Evolutionary conservation across 2,888 invertebrate genomes (phyloP), one percentile per base, ranked within the genome.

Genomic region (Drosophila testacea): DNA sequence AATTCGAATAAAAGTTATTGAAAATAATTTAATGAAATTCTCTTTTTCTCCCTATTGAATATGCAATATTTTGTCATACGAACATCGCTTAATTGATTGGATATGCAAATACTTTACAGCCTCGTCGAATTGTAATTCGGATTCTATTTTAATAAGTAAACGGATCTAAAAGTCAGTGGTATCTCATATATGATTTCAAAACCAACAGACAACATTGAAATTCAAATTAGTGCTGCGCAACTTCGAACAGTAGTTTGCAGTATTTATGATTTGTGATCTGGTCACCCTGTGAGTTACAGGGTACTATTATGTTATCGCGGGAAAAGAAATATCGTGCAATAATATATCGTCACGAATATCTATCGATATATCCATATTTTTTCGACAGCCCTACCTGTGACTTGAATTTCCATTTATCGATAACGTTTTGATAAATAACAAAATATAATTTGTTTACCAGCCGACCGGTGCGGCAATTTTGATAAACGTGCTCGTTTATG

Each of bases 381-480:
- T 16, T 16, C 16, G 16, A 16, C 22, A 22, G 22, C 22, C 22
- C 22, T 22, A 22, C 22, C 22, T 22, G 22, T 22, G 22, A 1
- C 22, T 34, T 36, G 7, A 46, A 39, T 10, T 60, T 46, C 22
- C 6, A 41, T 9, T 13, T 69, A 68, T 77, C 78, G 78, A 76
- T 65, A 62, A 0, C 11, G 13, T 32, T 50, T 41, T 54, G 73
- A 78, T 73, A 62, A 59, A 57, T 44, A 65, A 69, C 46, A 69
- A 67, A 41, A 27, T 34, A 38, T 22, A 56, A 46, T 67, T 74
- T 79, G 79, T 77, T 77, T 77, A 79, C 64, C 42, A 65, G 74
- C 76, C 79, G 77, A 79, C 77, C 48, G 77, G 79, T 75, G 77
- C 77, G 77, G 77, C 79, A 55, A 59, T 48, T 46, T 47, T 22